Evolutionary conservation across 2,113 vertebrate species (phyloP).

Genomic region (Dryoscopus gambensis): DNA sequence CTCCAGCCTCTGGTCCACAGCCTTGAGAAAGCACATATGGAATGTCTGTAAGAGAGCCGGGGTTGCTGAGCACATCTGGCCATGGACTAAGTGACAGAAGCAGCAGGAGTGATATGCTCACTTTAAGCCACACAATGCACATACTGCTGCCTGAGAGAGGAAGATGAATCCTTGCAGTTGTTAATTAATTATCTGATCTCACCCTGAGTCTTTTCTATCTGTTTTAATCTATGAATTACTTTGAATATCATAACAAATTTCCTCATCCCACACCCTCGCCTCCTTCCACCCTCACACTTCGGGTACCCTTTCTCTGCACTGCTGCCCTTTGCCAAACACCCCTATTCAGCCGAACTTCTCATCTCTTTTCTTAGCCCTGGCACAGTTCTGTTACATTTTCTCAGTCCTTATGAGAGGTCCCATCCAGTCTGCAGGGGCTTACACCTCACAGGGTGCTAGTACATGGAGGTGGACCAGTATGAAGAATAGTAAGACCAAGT

Average conservation of each 20-base stretch:
- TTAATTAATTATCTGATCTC: conserved; percentile 64
- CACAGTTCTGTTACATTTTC: neutral
- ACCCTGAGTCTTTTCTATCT: conserved; percentile 6
- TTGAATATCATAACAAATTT: neutral
- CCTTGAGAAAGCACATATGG: neutral
- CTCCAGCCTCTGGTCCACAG: neutral
- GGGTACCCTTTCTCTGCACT: neutral
- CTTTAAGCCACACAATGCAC: neutral
- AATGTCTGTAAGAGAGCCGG: neutral
- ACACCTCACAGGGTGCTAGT: neutral
- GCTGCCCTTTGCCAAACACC: neutral
- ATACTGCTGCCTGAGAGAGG: neutral
- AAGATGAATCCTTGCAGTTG: neutral
- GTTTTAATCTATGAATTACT: conserved; percentile 33
- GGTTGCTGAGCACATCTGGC: neutral
- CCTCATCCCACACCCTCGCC: neutral
- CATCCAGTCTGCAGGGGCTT: neutral
- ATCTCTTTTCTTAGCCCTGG: neutral
- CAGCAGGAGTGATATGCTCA: neutral
- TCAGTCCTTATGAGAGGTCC: neutral
- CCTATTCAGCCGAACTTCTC: neutral
- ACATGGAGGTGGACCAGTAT: neutral
- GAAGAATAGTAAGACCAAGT: neutral
- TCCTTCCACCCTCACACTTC: neutral
- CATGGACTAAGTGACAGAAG: neutral